Evolutionary conservation across 2,888 invertebrate species (phyloP).

Genomic region (Pelosia muscerda): DNA sequence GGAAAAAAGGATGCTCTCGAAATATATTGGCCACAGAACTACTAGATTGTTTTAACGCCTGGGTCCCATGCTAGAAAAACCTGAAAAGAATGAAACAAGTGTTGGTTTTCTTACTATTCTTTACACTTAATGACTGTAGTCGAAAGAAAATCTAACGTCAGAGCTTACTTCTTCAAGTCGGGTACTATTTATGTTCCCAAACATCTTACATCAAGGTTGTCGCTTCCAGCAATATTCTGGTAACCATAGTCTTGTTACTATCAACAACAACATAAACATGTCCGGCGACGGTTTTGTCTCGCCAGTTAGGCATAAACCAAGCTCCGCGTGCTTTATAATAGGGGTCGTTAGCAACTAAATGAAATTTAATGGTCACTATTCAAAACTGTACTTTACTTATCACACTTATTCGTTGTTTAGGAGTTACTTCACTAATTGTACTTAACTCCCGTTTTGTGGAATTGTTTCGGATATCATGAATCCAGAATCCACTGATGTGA

Average conservation of each 20-base stretch:
- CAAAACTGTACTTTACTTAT: slow-evolving; percentile 42
- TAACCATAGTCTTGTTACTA: slow-evolving; percentile 59
- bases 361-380: slow-evolving; percentile 64
- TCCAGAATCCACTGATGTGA: neutral
- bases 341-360: slow-evolving; percentile 65
- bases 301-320: slow-evolving; percentile 59
- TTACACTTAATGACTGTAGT: no score
- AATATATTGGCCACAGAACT: no score
- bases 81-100: no score
- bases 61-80: no score
- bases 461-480: neutral
- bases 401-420: slow-evolving; percentile 45
- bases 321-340: slow-evolving; percentile 53
- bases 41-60: no score
- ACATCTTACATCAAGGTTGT: neutral
- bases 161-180: no score
- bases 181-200: neutral
- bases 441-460: slow-evolving; percentile 4
- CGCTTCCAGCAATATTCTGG: slow-evolving; percentile 42
- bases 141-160: no score
- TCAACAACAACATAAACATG: slow-evolving; percentile 62
- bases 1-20: no score
- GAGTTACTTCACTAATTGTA: slow-evolving; percentile 22
- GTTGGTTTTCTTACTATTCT: no score
- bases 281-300: slow-evolving; percentile 52